phyloP scores from a whole-genome alignment of 1,140 invertebrate species.

The Ooceraea biroi region DNA sequence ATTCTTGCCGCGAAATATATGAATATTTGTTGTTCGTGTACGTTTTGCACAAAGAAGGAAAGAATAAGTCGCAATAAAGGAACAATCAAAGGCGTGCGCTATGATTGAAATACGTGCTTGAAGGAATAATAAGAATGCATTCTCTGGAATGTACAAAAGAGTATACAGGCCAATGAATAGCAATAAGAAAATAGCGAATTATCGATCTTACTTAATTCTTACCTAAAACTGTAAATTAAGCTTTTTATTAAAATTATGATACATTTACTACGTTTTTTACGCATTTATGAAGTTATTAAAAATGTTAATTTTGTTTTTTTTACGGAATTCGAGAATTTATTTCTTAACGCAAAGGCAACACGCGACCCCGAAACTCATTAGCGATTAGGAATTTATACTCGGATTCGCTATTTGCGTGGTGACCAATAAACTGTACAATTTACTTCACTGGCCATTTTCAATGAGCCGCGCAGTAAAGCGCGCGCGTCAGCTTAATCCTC shows the following conservation, averaged over 20 bases:
- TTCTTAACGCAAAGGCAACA: not conserved
- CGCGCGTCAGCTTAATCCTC: constrained; percentile 12
- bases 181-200: too few relatives aligned
- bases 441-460: not conserved
- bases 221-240: not conserved
- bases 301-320: too few relatives aligned
- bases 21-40: constrained; percentile 24
- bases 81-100: not conserved
- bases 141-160: not conserved
- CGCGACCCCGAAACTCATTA: too few relatives aligned
- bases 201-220: too few relatives aligned
- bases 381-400: not conserved
- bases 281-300: too few relatives aligned
- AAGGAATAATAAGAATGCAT: not conserved
- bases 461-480: not conserved
- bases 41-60: not conserved
- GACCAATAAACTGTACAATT: not conserved
- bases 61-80: constrained; percentile 10
- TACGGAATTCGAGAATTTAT: too few relatives aligned
- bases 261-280: too few relatives aligned
- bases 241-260: not conserved
- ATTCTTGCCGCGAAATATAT: not conserved
- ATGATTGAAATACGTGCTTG: not conserved
- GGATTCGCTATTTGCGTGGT: not conserved
- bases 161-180: too few relatives aligned